Conservation (phyloP, 2,113 vertebrate species). For the Nettapus auritus region DNA sequence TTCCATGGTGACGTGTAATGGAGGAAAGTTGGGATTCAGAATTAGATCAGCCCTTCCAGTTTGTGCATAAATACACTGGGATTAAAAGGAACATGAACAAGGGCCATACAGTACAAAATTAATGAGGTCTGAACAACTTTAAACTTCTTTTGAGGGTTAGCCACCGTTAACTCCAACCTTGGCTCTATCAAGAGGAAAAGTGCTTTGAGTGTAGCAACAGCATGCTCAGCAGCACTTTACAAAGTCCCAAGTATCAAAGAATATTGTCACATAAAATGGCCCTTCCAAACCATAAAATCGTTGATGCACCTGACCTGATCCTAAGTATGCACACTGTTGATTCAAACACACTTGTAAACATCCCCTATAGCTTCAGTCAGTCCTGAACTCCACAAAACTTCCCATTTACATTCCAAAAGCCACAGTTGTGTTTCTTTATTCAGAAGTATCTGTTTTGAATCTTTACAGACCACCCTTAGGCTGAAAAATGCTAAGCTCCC, state of each 20-base stretch:
- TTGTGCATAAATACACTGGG: slow-evolving; percentile 48
- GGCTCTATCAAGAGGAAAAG: slow-evolving; percentile 13
- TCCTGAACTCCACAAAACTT: background rate
- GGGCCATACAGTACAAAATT: slow-evolving; percentile 40
- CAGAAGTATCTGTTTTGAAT: background rate
- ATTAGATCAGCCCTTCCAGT: slow-evolving; percentile 50
- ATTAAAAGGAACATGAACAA: slow-evolving; percentile 29
- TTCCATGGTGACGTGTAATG: background rate
- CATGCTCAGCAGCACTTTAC: background rate
- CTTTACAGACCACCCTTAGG: background rate
- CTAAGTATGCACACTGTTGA: background rate
- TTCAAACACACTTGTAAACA: background rate
- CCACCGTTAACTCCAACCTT: background rate
- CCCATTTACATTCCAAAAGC: background rate
- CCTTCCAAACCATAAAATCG: background rate
- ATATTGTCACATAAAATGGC: background rate
- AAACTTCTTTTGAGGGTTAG: slow-evolving; percentile 22
- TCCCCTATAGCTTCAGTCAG: background rate
- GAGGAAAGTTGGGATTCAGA: background rate
- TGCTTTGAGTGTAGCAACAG: background rate
- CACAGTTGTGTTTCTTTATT: background rate
- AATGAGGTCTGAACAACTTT: slow-evolving; percentile 29
- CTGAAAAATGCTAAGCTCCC: background rate
- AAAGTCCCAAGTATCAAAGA: slow-evolving; percentile 41
- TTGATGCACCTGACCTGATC: slow-evolving; percentile 10